Percentiles rank a stretch among this genome's conserved stretches.
These are phyloP conservation scores for Actenoides hombroni DNA, from an alignment of 2,113 vertebrate genomes.

Conservation along the genomic window DNA sequence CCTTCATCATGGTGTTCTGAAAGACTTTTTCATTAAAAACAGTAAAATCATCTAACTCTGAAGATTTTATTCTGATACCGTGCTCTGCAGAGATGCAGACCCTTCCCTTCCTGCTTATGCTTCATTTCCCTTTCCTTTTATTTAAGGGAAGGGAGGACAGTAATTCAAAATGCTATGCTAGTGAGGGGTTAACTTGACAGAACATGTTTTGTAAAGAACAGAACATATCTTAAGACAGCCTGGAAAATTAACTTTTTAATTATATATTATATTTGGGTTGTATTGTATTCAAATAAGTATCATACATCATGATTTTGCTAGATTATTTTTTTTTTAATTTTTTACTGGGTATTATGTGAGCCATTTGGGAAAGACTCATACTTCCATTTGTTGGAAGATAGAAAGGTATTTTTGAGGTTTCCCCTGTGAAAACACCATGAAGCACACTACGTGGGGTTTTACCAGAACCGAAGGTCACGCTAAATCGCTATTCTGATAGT, in stretches of 20 bases:
- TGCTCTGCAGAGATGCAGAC: neutral
- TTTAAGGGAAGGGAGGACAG: neutral
- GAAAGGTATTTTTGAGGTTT: neutral
- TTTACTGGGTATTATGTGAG: neutral
- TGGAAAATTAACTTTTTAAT: neutral
- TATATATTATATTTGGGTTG: neutral
- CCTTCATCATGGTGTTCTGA: neutral
- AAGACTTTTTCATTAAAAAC: neutral
- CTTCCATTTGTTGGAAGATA: neutral
- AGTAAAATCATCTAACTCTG: neutral
- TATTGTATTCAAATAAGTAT: neutral
- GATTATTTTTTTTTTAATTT: neutral
- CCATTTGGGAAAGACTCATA: neutral
- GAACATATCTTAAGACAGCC: neutral
- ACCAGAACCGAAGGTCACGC: neutral
- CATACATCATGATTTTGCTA: neutral
- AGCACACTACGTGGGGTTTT: neutral
- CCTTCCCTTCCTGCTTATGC: neutral
- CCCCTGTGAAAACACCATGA: neutral
- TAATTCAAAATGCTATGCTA: neutral
- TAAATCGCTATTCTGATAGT: neutral
- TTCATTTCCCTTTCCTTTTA: neutral
- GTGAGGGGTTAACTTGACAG: neutral
- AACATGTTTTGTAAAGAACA: neutral
- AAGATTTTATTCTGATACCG: neutral